Evolutionary conservation across 2,888 invertebrate species (phyloP).

Genomic region (Agrotis ipsilon): DNA sequence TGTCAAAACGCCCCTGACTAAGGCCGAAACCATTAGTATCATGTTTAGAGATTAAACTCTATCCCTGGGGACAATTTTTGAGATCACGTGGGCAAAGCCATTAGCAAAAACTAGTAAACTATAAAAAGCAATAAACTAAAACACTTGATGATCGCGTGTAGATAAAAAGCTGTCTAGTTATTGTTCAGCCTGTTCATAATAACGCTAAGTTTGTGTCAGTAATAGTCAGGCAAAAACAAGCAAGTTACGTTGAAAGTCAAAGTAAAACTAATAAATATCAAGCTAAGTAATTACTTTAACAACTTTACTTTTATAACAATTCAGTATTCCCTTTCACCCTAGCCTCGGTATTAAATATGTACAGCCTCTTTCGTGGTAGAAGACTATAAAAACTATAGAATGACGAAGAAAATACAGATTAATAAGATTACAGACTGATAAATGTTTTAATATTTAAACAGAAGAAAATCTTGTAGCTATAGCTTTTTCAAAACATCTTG

Average conservation of each 20-base stretch:
- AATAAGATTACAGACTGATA: slow-evolving; percentile 8
- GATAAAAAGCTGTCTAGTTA: slow-evolving; percentile 26
- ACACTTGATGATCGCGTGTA: slow-evolving; percentile 15
- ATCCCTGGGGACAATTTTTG: no score
- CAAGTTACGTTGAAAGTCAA: slow-evolving; percentile 15
- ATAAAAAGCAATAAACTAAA: slow-evolving; percentile 21
- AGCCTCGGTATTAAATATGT: slow-evolving; percentile 34
- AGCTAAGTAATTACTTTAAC: slow-evolving; percentile 45
- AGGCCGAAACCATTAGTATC: no score
- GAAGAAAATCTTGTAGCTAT: slow-evolving; percentile 10
- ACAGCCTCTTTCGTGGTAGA: not conserved
- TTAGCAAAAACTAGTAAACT: slow-evolving; percentile 4
- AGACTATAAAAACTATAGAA: slow-evolving; percentile 14
- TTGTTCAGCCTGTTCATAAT: slow-evolving; percentile 11
- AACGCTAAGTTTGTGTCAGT: slow-evolving; percentile 11
- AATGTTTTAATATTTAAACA: slow-evolving; percentile 22
- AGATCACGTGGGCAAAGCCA: no score
- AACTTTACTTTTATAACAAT: slow-evolving; percentile 42
- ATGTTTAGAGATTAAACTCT: no score
- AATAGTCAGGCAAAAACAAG: slow-evolving; percentile 4
- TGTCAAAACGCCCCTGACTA: no score
- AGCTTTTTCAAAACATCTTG: slow-evolving; percentile 21
- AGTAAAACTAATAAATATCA: slow-evolving; percentile 40
- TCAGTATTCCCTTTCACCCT: slow-evolving; percentile 17
- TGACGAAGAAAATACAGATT: slow-evolving; percentile 13